Base-by-base conservation (phyloP, 2,888 invertebrate genomes). In the Glaucopsyche alexis region DNA sequence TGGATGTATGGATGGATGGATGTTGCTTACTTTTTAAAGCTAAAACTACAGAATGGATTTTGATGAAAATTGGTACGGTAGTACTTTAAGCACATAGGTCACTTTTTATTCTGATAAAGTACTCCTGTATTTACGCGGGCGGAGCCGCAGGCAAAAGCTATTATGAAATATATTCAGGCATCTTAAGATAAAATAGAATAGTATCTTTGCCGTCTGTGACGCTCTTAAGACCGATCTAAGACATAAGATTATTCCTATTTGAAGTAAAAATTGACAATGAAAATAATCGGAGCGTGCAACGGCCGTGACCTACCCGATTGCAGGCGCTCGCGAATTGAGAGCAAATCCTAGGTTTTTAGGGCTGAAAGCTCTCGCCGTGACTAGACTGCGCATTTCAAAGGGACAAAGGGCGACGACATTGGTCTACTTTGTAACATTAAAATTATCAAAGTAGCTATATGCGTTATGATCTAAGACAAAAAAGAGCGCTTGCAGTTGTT, bases 341-440 rank as follows among this genome's bases (percentile, higher is more conserved):
- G 29, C 60, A 60, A 60, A 60, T 60, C 60, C 60, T 38, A 60
- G 60, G 60, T 60, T 60, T 38, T 60, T 60, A 60, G 60, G 60
- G 60, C 60, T 60, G 29, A 38, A 38, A 60, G 60, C 60, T 60
- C 13, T 60, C 60, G 29, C 60, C 60, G 60, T 60, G 60, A 60
- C 60, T 60, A 60, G 60, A 60, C 60, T 60, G 60, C 14, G 14
- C 60, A 60, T 60, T 60, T 60, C 60, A 38, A 60, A 60, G 60
- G 60, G 60, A 60, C 29, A 60, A 60, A 60, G 60, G 60, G 60
- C 60, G 29, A 29, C 2, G 29, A 38, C 60, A 60, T 60, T 60
- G 60, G 60, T 60, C 29, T 47, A 47, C 47, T 60, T 60, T 60
- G 60, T 60, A 29, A 29, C 60, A 60, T 38, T 60, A 13, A 60